Evolutionary conservation across 2,888 invertebrate genomes (phyloP), one percentile per base, ranked within the genome.

Genomic region (Eueremaeus valkanovi): DNA sequence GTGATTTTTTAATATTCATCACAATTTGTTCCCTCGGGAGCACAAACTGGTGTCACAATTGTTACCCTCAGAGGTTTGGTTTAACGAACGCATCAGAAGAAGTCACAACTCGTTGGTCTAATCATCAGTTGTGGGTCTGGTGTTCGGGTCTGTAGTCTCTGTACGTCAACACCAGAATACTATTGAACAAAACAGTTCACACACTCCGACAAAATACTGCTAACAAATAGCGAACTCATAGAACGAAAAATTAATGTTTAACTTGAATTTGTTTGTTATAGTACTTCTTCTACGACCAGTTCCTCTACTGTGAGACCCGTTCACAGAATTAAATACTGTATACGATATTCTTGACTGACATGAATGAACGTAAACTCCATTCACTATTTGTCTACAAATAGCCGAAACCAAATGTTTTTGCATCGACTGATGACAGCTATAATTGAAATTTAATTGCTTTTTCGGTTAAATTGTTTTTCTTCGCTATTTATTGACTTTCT

Each of bases 51-150:
- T 68, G 68, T n/a, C 21, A 68, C 68, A 68, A 42, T 68, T 68
- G 68, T 68, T 68, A 21, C 24, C 16, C 11, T 24, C 9, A 42
- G n/a, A 42, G 42, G 40, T 40, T 68, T 68, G 42, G 68, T 68
- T 42, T 68, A 27, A 68, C 21, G 68, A 36, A 36, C 42, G 68
- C 68, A 68, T 68, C 68, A 68, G n/a, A 68, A 68, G 68, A 68
- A 68, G 68, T 68, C 40, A 68, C 68, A 68, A 68, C 68, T 68
- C 68, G 68, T 68, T 68, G 68, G 68, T 68, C 68, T 68, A 68
- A 24, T 24, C 40, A 68, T n/a, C 21, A 16, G 68, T 68, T 68
- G 42, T 33, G 63, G 63, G 63, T 63, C 63, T 63, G 63, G n/a
- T 36, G n/a, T 18, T 24, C 11, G n/a, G n/a, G n/a, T n/a, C n/a